Conservation (phyloP, 2,888 invertebrate genomes). For the Cataglyphis livida region DNA sequence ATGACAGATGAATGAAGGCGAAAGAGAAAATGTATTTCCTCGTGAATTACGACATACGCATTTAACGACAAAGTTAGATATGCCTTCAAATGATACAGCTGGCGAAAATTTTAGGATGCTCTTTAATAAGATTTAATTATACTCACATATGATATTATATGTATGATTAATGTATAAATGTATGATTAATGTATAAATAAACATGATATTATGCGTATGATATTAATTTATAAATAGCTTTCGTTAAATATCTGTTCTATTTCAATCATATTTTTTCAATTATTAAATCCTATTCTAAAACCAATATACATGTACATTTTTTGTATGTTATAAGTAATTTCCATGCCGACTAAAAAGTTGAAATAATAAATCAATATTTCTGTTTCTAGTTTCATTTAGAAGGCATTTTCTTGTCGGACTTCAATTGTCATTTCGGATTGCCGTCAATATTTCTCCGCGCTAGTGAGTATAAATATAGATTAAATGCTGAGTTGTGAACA, state of each 20-base stretch:
- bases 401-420: background rate
- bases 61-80: slow-evolving; percentile 42
- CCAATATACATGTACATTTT: background rate
- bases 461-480: background rate
- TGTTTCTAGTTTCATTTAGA: background rate
- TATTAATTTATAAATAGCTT: background rate
- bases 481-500: background rate
- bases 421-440: background rate
- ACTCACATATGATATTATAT: background rate
- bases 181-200: background rate
- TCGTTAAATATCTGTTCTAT: background rate
- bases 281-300: background rate
- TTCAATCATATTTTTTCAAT: background rate
- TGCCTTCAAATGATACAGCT: background rate
- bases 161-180: background rate
- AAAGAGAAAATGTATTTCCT: slow-evolving; percentile 25
- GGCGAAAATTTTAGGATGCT: background rate
- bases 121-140: slow-evolving; percentile 1
- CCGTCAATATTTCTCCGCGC: background rate
- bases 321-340: background rate
- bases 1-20: slow-evolving; percentile 16
- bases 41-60: slow-evolving; percentile 24
- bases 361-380: background rate
- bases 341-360: background rate
- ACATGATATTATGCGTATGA: background rate